Evolutionary conservation across 2,113 vertebrate genomes (phyloP), one percentile per base, ranked within the genome.

Genomic region (Sprattus sprattus): DNA sequence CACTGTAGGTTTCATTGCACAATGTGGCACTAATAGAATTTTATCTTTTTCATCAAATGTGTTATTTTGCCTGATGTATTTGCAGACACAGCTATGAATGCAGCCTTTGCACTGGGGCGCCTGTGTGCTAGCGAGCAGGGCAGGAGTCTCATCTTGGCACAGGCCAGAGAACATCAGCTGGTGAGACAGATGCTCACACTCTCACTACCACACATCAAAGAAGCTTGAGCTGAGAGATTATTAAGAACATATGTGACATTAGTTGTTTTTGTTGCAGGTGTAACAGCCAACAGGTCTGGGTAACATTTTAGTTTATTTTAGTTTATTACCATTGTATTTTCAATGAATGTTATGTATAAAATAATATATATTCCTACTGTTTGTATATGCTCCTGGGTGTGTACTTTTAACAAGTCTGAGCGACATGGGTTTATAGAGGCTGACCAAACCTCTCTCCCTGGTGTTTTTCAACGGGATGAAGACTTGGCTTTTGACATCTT

Each of bases 81-180:
- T 81, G 45, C 86, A 92, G 92, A 91, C 84, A 91, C 91, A 28
- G 90, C 91, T n/a, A 87, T 92, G 85, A 93, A 93, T n/a, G 90
- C 90, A 15, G 90, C 90, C 6, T 92, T 94, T 81, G 88, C 93
- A n/a, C 87, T 93, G 32, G 92, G 91, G 2, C 84, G 86, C 13
- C 86, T 94, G 46, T 93, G 92, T 84, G 89, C 87, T 9, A 85
- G 49, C 47, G 88, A 90, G 46, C 44, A 67, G 1, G 89, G 90
- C 81, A 88, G 88, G 44, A 54, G 39, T 39, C 87, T 86, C 16
- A 84, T 92, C 25, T 81, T 92, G 52, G 54, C 54, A 45, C 82
- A 89, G 49, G 87, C 71, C 6, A 87, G 89, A 71, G 86, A 92
- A 11, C n/a, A 85, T 18, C 71, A 54, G 7, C 88, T 93, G 92